phyloP scores from a whole-genome alignment of 2,797 vertebrate genomes.

The Onychomys arenicola region DNA sequence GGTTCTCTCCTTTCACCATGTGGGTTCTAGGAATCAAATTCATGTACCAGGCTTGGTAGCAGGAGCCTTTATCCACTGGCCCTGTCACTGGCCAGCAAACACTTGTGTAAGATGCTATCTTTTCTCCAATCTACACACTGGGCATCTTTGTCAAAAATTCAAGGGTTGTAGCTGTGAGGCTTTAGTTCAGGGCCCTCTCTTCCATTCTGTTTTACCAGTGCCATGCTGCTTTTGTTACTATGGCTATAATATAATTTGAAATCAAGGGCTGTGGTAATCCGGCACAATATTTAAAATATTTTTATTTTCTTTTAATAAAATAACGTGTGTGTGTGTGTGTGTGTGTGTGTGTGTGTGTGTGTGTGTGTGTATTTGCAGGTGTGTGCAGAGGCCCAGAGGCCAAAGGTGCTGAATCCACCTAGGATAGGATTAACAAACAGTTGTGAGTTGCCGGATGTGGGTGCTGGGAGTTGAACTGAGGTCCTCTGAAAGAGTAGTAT shows the following conservation, averaged over 20 bases:
- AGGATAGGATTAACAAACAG: neutral
- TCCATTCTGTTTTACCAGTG: neutral
- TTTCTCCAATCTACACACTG: neutral
- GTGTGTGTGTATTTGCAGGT: neutral
- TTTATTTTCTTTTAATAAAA: neutral
- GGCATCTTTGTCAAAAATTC: neutral
- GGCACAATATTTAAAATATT: neutral
- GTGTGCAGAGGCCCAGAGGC: neutral
- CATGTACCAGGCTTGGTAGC: too few species aligned
- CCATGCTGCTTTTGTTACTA: neutral
- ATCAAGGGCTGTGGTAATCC: neutral
- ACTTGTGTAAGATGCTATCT: too few species aligned
- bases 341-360: neutral
- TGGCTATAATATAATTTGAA: neutral
- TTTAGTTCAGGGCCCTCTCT: neutral
- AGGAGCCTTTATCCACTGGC: too few species aligned
- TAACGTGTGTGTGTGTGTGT: neutral
- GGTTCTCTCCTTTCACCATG: too few species aligned
- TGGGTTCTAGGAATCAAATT: too few species aligned
- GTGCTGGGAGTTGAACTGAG: too few species aligned
- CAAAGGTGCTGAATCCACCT: neutral
- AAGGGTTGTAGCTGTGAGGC: neutral
- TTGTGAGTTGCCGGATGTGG: neutral
- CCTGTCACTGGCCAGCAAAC: too few species aligned
- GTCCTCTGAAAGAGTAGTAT: too few species aligned